Evolutionary conservation across 2,113 vertebrate genomes (phyloP), one percentile per base, ranked within the genome.

Genomic region (Anolis sagrei): DNA sequence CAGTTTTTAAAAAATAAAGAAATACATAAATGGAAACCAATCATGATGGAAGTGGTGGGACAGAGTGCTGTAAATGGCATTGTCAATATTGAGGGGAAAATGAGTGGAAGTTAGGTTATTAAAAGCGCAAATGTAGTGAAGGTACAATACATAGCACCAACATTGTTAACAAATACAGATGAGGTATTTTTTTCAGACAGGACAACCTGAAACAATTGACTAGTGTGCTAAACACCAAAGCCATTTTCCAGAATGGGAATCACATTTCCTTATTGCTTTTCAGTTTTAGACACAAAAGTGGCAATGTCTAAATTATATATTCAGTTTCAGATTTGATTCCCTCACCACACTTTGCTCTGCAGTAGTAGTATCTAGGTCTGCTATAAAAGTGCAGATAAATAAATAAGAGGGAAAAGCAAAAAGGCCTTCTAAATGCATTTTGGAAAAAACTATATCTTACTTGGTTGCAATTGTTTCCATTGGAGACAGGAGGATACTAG

Each of bases 241-340:
- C 27, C 3, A 66, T 78, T 54, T 49, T 79, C 48, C 79, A 48
- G 89, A 85, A 89, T 90, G 88, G 90, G 84, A 76, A 0, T 83
- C 79, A n/a, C 61, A 36, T 21, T 44, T 4, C n/a, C 58, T 7
- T 36, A n/a, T 1, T 27, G 29, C 69, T 74, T 80, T 68, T 14
- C 82, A 44, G 23, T 69, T 75, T 48, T 3, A 23, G 76, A 66
- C 62, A 16, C n/a, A 44, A 83, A 74, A 32, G 27, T 36, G 39
- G 10, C 44, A 70, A 51, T 36, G 48, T 64, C n/a, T 25, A 34
- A 21, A 62, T 62, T 29, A 27, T 62, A 61, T 29, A 73, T 82
- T 25, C 25, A 49, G 1, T 82, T 72, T 72, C 29, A 72, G 16
- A 82, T 72, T n/a, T 58, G 0, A 8, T 49, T 29, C 68, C 18